A percentile compares a stretch with the other conserved stretches of the same genome.
phyloP scores from a whole-genome alignment of 2,888 invertebrate species.

The Myopa testacea region DNA sequence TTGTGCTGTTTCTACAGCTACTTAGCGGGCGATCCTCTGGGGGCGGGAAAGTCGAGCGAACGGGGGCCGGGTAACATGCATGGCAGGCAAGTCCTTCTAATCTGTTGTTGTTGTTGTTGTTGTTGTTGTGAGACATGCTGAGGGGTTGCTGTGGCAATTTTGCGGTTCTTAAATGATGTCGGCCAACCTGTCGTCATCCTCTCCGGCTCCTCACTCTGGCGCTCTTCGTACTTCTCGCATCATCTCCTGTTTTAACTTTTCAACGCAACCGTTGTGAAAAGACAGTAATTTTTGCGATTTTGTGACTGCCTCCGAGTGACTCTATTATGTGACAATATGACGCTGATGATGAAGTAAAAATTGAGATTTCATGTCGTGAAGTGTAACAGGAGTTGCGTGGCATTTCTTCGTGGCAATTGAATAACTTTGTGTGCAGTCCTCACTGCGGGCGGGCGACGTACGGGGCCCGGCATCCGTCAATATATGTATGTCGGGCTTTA shows the following conservation, averaged over 20 bases:
- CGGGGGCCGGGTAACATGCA: not conserved
- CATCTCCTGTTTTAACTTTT: not conserved
- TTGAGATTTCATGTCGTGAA: constrained; percentile 36
- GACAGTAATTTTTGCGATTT: constrained; percentile 28
- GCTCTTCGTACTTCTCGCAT: not conserved
- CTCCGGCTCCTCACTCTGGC: not conserved
- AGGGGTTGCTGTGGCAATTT: constrained; percentile 4
- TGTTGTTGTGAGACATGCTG: not conserved
- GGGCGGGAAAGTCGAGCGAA: not conserved
- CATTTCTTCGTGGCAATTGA: constrained; percentile 24
- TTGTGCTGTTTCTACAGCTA: constrained; percentile 56
- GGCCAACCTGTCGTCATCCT: constrained; percentile 32
- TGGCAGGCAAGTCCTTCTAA: not conserved
- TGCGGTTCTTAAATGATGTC: constrained; percentile 37
- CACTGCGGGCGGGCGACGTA: not conserved
- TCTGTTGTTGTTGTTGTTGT: not conserved
- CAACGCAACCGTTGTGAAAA: constrained; percentile 1
- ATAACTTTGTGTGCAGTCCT: constrained; percentile 3
- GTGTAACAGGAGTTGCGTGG: constrained; percentile 14
- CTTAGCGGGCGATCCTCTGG: constrained; percentile 45
- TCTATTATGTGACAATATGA: constrained; percentile 62
- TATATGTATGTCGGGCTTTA: constrained; percentile 19
- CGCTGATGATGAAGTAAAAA: constrained; percentile 47
- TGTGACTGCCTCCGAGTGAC: constrained; percentile 41
- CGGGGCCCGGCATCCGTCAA: not conserved